A percentile compares a stretch with the other conserved stretches of the same genome.
Evolutionary conservation across 2,797 vertebrate genomes (phyloP).

Genomic region (Myripristis murdjan): DNA sequence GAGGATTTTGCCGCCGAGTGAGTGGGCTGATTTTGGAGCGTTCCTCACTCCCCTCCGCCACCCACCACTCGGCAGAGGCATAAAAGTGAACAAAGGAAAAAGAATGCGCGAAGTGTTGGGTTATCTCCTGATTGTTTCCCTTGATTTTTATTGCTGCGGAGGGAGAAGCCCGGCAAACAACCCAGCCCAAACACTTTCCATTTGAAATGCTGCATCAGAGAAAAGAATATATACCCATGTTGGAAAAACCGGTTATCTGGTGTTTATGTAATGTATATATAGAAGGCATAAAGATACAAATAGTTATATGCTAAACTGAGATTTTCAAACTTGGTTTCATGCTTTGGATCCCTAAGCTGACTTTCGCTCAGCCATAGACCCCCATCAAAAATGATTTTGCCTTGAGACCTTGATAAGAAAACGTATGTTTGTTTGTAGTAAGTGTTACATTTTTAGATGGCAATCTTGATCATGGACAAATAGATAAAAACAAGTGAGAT

Average conservation of each 20-base stretch:
- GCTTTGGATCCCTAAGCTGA: too few species aligned
- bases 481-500: too few species aligned
- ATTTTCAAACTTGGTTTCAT: too few species aligned
- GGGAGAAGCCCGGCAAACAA: slow-evolving; percentile 71
- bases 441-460: too few species aligned
- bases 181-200: slow-evolving; percentile 48
- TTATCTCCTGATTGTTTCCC: slow-evolving; percentile 74
- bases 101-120: slow-evolving; percentile 59
- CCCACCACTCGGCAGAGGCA: slow-evolving; percentile 49
- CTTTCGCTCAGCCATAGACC: too few species aligned
- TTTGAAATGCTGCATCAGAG: slow-evolving; percentile 50
- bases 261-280: slow-evolving; percentile 45
- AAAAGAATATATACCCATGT: slow-evolving; percentile 31
- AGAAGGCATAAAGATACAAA: too few species aligned
- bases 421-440: too few species aligned
- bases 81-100: slow-evolving; percentile 71
- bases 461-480: too few species aligned
- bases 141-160: slow-evolving; percentile 67
- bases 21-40: slow-evolving; percentile 40
- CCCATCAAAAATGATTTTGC: too few species aligned
- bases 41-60: neutral
- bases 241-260: slow-evolving; percentile 44
- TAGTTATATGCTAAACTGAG: too few species aligned
- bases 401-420: too few species aligned
- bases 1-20: slow-evolving; percentile 58